A percentile compares a stretch with the other conserved stretches of the same genome.
Evolutionary conservation across 2,888 invertebrate species (phyloP).

Genomic region (Neoaliturus tenellus): DNA sequence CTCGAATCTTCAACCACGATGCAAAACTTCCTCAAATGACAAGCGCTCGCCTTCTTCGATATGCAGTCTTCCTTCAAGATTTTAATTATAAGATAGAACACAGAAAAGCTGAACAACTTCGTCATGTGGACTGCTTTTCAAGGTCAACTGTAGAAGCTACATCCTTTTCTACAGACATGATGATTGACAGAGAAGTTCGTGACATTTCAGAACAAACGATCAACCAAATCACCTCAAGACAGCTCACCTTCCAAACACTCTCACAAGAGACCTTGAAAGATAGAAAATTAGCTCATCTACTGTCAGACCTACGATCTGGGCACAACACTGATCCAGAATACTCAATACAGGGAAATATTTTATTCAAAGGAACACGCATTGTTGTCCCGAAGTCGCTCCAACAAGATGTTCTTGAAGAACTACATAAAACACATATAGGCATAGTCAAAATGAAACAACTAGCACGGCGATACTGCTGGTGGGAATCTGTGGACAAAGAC

Average conservation of each 20-base stretch:
- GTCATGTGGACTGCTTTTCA: constrained; percentile 53
- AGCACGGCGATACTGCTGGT: constrained; percentile 66
- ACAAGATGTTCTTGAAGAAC: constrained; percentile 62
- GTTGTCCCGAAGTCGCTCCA: constrained; percentile 60
- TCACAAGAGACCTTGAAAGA: too few species aligned
- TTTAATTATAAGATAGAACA: constrained; percentile 35
- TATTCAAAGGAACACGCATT: constrained; percentile 56
- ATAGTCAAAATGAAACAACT: constrained; percentile 66
- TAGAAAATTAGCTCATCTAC: too few species aligned
- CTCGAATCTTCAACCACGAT: constrained; percentile 56
- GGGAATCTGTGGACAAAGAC: constrained; percentile 63
- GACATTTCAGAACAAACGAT: too few species aligned
- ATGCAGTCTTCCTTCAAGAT: constrained; percentile 43
- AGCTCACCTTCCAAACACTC: too few species aligned
- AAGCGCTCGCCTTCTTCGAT: constrained; percentile 43
- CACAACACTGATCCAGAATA: too few species aligned
- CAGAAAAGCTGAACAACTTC: background rate
- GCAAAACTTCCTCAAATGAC: constrained; percentile 54
- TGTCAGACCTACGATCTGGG: too few species aligned
- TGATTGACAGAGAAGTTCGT: background rate
- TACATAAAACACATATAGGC: constrained; percentile 66
- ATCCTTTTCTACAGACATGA: background rate
- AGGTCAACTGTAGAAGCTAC: background rate
- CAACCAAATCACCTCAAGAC: too few species aligned
- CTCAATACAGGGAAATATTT: too few species aligned